Conservation (phyloP, 2,888 invertebrate genomes). For the Lepidocyrtinus sp. region DNA sequence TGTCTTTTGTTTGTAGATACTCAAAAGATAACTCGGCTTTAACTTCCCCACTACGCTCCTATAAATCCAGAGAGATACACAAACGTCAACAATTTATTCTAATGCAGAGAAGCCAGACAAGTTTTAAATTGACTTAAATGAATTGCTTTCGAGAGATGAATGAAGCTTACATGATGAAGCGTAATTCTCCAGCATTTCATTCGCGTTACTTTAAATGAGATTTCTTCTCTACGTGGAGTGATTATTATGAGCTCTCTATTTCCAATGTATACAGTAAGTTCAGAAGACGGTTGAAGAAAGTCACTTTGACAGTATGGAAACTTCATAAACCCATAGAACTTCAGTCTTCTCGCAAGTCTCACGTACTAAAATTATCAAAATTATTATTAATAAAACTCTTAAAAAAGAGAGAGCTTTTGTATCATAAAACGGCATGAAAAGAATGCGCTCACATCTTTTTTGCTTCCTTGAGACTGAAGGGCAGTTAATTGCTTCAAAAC, state of each 20-base stretch:
- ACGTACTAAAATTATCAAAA: slow-evolving; percentile 83
- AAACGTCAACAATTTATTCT: slow-evolving; percentile 5
- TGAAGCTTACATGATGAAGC: slow-evolving; percentile 80
- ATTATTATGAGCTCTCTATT: slow-evolving; percentile 86
- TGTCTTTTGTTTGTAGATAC: slow-evolving; percentile 92
- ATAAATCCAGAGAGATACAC: slow-evolving; percentile 22
- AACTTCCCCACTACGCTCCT: slow-evolving; percentile 64
- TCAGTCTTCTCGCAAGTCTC: slow-evolving; percentile 84
- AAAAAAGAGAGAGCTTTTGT: neutral
- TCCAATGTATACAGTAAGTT: slow-evolving; percentile 85
- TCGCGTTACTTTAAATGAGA: slow-evolving; percentile 92
- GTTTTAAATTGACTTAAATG: neutral
- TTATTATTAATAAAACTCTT: too few relatives aligned
- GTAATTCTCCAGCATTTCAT: slow-evolving; percentile 99
- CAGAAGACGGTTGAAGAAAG: slow-evolving; percentile 81
- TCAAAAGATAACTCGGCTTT: slow-evolving; percentile 89
- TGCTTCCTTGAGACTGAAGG: slow-evolving; percentile 84
- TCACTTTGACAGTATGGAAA: slow-evolving; percentile 84
- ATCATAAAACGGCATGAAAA: neutral
- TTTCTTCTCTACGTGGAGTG: slow-evolving; percentile 75
- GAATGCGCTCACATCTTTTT: slow-evolving; percentile 79
- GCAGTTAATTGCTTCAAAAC: slow-evolving; percentile 79
- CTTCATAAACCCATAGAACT: slow-evolving; percentile 91
- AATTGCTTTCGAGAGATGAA: too few relatives aligned
- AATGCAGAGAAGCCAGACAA: slow-evolving; percentile 24